These are phyloP conservation scores for Oryzias woworae DNA, from an alignment of 2,113 vertebrate genomes.

Conservation along the genomic window DNA sequence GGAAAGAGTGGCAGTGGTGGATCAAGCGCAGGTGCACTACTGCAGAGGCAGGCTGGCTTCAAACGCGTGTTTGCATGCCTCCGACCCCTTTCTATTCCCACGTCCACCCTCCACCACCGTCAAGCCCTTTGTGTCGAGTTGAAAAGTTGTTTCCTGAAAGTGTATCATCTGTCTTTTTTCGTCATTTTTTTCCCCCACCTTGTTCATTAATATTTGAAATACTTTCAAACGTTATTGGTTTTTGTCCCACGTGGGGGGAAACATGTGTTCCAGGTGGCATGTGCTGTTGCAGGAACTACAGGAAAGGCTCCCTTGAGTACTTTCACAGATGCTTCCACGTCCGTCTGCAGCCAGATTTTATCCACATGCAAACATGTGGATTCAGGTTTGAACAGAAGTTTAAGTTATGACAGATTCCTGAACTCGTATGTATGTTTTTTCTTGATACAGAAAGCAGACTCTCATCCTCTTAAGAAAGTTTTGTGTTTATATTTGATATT, in stretches of 20 bases:
- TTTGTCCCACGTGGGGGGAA: background rate
- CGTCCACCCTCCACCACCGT: constrained; percentile 47
- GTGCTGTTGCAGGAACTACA: background rate
- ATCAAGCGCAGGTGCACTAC: constrained; percentile 70
- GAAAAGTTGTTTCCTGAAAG: constrained; percentile 45
- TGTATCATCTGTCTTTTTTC: constrained; percentile 39
- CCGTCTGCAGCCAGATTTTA: background rate
- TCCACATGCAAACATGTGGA: constrained; percentile 1
- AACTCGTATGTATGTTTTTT: no score
- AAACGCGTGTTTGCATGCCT: constrained; percentile 17
- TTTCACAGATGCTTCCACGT: background rate
- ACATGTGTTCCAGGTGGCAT: background rate
- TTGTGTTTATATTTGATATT: no score
- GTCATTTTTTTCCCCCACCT: constrained; percentile 11
- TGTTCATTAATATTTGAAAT: constrained; percentile 6
- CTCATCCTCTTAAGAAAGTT: no score
- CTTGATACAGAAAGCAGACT: no score
- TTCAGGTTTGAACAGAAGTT: constrained; percentile 2
- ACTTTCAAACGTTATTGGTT: background rate
- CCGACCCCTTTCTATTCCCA: constrained; percentile 10
- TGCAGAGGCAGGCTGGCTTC: constrained; percentile 53
- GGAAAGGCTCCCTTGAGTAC: background rate
- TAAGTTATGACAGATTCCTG: no score
- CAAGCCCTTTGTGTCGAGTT: constrained; percentile 36
- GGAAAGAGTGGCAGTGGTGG: constrained; percentile 68